phyloP scores from a whole-genome alignment of 2,888 invertebrate genomes.

The Leptura quadrifasciata region DNA sequence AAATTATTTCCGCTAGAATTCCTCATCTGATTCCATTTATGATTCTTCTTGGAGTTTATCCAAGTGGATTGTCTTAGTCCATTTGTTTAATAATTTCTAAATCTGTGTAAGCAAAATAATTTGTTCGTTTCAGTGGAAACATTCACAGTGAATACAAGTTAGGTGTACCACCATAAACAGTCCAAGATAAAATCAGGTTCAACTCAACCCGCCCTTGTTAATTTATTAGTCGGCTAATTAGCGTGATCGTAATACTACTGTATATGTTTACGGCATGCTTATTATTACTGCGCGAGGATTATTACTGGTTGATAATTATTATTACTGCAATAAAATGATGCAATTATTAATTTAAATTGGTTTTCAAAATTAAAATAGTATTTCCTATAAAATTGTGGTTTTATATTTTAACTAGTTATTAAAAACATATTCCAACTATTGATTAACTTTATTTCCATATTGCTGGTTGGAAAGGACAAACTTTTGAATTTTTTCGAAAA shows the following conservation, averaged over 20 bases:
- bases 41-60: neutral
- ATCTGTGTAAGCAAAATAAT: neutral
- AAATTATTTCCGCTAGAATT: neutral
- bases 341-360: neutral
- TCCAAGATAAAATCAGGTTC: constrained; percentile 32
- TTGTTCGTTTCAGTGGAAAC: constrained; percentile 10
- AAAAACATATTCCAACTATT: neutral
- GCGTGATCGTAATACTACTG: constrained; percentile 24
- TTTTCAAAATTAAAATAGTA: neutral
- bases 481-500: too few relatives aligned
- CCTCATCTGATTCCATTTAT: neutral
- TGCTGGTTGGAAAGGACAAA: too few relatives aligned
- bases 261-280: constrained; percentile 24
- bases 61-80: neutral
- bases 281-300: constrained; percentile 8
- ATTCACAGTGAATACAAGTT: neutral
- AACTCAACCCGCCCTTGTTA: neutral
- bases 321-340: constrained; percentile 8
- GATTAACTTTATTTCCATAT: neutral
- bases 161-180: constrained; percentile 25
- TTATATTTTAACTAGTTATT: constrained; percentile 2
- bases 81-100: constrained; percentile 11
- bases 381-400: neutral
- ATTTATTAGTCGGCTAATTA: constrained; percentile 38
- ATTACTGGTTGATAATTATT: neutral